Evolutionary conservation across 2,888 invertebrate genomes (phyloP).

Genomic region (Phaedon cochleariae): DNA sequence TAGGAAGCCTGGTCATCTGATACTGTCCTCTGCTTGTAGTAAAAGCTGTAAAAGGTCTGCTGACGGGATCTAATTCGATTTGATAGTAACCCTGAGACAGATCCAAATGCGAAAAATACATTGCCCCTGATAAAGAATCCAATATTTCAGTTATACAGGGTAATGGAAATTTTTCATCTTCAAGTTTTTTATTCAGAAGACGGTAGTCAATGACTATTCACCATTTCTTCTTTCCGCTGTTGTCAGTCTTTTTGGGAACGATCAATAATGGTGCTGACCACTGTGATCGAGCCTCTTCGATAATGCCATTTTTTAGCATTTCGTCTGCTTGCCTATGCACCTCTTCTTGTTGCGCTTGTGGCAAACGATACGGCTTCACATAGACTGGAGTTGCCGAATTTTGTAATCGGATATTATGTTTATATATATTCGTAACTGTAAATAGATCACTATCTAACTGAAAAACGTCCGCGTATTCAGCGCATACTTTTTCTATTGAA

Average conservation of each 20-base stretch:
- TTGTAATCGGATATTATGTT: constrained; percentile 6
- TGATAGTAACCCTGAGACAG: constrained; percentile 46
- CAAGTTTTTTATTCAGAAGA: too few species aligned
- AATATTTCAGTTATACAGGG: too few species aligned
- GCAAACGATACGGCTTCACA: too few species aligned
- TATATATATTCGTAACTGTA: constrained; percentile 38
- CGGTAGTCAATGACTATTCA: too few species aligned
- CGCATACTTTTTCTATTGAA: constrained; percentile 31
- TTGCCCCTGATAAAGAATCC: constrained; percentile 34
- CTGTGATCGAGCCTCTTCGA: constrained; percentile 39
- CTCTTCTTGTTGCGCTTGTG: constrained; percentile 13
- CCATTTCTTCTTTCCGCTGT: not conserved
- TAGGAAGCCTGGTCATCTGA: too few species aligned
- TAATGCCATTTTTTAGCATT: constrained; percentile 41
- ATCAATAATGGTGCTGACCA: constrained; percentile 26
- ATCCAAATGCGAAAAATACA: constrained; percentile 45
- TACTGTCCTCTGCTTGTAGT: too few species aligned
- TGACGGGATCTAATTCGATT: constrained; percentile 34
- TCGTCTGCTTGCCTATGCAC: constrained; percentile 36
- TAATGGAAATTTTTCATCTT: constrained; percentile 19
- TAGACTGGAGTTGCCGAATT: too few species aligned
- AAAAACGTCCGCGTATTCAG: constrained; percentile 38
- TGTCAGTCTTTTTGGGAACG: not conserved
- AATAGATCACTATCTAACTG: constrained; percentile 36
- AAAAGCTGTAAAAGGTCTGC: too few species aligned